Evolutionary conservation across 2,113 vertebrate species (phyloP), one percentile per base, ranked within the genome.

Genomic region (Erpornis zantholeuca): DNA sequence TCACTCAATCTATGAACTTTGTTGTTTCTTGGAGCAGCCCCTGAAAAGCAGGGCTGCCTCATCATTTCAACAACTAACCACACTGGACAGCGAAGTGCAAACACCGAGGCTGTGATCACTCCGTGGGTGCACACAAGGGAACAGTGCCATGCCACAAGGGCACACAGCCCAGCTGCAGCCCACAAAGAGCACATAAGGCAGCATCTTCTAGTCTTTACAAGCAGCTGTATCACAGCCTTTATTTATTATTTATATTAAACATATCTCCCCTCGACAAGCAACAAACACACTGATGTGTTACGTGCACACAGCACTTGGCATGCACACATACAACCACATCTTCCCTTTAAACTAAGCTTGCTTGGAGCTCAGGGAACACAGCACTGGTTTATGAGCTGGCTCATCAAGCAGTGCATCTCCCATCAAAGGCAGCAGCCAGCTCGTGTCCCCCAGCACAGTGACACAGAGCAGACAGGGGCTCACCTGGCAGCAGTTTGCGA

Each of bases 401-500:
- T 14, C 25, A 35, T 8, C 28, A 33, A 42, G 68, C 64, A 29
- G 38, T 15, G 11, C 64, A n/a, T 4, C 45, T 53, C 27, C 33
- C 57, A 38, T 0, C 52, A 11, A 7, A 35, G 25, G 31, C 64
- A 59, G 33, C 36, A 64, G 68, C 1, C 25, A 25, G 27, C 76
- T 18, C 44, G 5, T 0, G 15, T 28, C 23, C 33, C 38, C 44
- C 5, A 36, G 70, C 31, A 77, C 19, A 52, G 57, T 0, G 15
- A 27, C 40, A 65, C n/a, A 40, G 10, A 52, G 15, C 47, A 57
- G 9, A 10, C 12, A 13, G n/a, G 50, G 19, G 42, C 95, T 94
- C 95, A 99, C 99, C 99, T 53, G 99, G 99, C 38, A 99, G 98
- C 45, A 99, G 98, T 72, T 99, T 99, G 23, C 98, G 98, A 92